Conservation (phyloP, 2,113 vertebrate genomes). For the Odontesthes bonariensis region DNA sequence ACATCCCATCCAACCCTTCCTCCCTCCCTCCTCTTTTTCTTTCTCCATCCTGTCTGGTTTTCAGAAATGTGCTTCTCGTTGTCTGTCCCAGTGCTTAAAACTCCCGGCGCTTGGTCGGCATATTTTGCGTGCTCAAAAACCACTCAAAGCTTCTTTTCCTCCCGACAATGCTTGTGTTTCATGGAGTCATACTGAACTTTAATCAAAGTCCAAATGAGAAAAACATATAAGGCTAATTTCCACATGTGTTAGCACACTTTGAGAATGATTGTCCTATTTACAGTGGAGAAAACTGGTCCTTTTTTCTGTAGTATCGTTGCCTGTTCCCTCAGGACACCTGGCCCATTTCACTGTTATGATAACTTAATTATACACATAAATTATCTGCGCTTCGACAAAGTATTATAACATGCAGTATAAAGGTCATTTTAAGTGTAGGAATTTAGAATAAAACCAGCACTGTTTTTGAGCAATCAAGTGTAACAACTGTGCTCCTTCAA, state of each 20-base stretch:
- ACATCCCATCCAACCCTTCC: slow-evolving; percentile 33
- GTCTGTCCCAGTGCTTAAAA: slow-evolving; percentile 67
- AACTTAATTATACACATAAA: slow-evolving; percentile 75
- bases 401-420: slow-evolving; percentile 53
- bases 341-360: slow-evolving; percentile 72
- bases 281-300: slow-evolving; percentile 59
- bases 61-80: slow-evolving; percentile 81
- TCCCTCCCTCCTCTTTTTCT: slow-evolving; percentile 21
- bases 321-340: slow-evolving; percentile 67
- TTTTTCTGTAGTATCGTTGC: slow-evolving; percentile 58
- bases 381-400: slow-evolving; percentile 52
- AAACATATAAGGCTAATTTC: slow-evolving; percentile 64
- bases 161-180: slow-evolving; percentile 33
- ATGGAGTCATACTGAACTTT: slow-evolving; percentile 59
- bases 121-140: slow-evolving; percentile 65
- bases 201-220: slow-evolving; percentile 64
- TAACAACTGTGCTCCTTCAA: slow-evolving; percentile 24
- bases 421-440: slow-evolving; percentile 37
- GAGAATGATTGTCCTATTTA: slow-evolving; percentile 60
- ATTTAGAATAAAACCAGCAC: slow-evolving; percentile 27
- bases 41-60: slow-evolving; percentile 69
- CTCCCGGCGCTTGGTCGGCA: slow-evolving; percentile 63
- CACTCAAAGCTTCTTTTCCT: slow-evolving; percentile 49
- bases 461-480: slow-evolving; percentile 31
- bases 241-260: slow-evolving; percentile 59